Evolutionary conservation across 2,113 vertebrate species (phyloP).

Genomic region (Isurus oxyrinchus): DNA sequence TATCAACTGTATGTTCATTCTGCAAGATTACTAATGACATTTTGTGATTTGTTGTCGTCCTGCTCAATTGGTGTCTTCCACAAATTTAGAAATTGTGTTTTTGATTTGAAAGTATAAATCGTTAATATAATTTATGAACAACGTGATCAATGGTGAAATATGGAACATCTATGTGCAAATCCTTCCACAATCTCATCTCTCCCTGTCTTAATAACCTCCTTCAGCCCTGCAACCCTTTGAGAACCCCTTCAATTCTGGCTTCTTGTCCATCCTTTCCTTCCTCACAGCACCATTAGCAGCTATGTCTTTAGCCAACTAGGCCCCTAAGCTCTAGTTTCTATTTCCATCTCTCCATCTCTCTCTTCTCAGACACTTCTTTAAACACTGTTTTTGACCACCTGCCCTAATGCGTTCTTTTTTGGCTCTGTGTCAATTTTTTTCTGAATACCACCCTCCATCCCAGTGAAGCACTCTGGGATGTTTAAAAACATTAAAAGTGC

Average conservation of each 20-base stretch:
- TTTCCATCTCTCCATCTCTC: neutral
- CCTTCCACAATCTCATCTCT: neutral
- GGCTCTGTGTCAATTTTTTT: neutral
- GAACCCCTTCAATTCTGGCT: too few species aligned
- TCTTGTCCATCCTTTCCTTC: too few species aligned
- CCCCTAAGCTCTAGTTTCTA: neutral
- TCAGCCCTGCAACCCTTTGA: neutral
- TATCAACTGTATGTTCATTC: neutral
- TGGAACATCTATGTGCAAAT: neutral
- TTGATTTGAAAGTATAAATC: neutral
- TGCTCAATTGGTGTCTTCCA: neutral
- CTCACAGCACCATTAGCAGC: neutral
- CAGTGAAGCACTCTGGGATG: neutral
- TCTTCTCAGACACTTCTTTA: neutral
- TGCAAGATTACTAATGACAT: neutral
- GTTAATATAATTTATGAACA: neutral
- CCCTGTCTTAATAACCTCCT: neutral
- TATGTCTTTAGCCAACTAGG: too few species aligned
- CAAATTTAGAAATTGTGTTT: neutral
- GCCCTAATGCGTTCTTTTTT: neutral
- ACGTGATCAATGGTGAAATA: neutral
- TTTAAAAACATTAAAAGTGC: neutral
- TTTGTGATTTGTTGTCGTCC: neutral
- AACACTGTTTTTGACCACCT: neutral
- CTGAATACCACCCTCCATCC: neutral